A percentile compares a stretch with the other conserved stretches of the same genome.
Evolutionary conservation across 2,888 invertebrate genomes (phyloP).

Genomic region (Drosophila percnosoma): DNA sequence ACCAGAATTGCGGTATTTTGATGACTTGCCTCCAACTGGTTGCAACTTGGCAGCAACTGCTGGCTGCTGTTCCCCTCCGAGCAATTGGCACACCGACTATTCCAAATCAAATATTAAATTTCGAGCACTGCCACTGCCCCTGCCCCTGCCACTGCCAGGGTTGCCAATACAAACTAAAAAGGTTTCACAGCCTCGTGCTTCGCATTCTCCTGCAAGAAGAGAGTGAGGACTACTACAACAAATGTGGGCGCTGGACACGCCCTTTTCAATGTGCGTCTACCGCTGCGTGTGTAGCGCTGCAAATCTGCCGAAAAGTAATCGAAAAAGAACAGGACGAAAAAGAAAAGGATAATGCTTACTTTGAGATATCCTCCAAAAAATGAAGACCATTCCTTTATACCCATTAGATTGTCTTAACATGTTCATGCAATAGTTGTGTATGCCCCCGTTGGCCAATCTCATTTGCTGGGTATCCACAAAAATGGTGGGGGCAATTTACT

Average conservation of each 20-base stretch:
- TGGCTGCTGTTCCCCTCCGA: constrained; percentile 10
- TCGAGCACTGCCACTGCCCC: constrained; percentile 18
- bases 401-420: neutral
- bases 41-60: constrained; percentile 23
- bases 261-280: constrained; percentile 34
- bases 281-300: constrained; percentile 25
- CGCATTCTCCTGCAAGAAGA: neutral
- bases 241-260: constrained; percentile 29
- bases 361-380: constrained; percentile 1
- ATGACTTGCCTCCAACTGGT: constrained; percentile 28
- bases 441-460: neutral
- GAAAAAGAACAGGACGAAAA: constrained; percentile 4
- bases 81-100: constrained; percentile 12
- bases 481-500: constrained; percentile 1
- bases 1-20: constrained; percentile 21
- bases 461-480: constrained; percentile 25
- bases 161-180: constrained; percentile 5
- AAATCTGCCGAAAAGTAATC: constrained; percentile 40
- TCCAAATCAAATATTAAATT: constrained; percentile 72
- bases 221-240: neutral
- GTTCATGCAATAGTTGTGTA: neutral
- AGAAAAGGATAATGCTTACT: neutral
- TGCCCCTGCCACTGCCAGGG: constrained; percentile 12
- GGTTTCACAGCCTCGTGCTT: neutral
- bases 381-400: neutral